phyloP scores from a whole-genome alignment of 2,113 vertebrate species.

The Silurus glanis region DNA sequence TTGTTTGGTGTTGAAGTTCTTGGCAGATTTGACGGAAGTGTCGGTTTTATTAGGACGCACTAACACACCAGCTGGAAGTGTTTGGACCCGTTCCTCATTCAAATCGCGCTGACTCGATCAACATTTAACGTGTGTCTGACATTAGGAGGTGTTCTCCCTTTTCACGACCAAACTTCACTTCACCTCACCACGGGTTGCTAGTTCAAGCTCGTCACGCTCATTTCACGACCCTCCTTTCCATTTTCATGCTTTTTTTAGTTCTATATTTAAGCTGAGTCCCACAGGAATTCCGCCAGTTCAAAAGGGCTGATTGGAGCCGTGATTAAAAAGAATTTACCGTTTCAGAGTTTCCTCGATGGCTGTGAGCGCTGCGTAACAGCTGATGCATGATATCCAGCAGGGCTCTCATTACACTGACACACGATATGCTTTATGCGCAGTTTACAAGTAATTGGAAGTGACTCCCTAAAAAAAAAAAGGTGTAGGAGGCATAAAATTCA shows the following conservation, averaged over 20 bases:
- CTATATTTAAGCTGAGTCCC: constrained; percentile 26
- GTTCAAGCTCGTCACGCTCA: constrained; percentile 70
- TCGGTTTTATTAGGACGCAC: constrained; percentile 65
- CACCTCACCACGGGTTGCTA: constrained; percentile 35
- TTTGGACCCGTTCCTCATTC: constrained; percentile 58
- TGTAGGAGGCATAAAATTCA: constrained; percentile 12
- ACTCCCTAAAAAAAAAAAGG: constrained; percentile 5
- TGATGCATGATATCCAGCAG: constrained; percentile 18
- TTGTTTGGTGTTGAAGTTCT: neutral
- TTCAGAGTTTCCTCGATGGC: constrained; percentile 9
- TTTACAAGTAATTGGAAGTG: constrained; percentile 10
- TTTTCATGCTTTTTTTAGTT: constrained; percentile 43
- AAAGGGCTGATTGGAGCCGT: constrained; percentile 41
- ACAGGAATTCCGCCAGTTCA: constrained; percentile 36
- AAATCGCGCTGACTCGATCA: constrained; percentile 43
- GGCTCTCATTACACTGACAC: neutral
- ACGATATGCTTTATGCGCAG: constrained; percentile 1
- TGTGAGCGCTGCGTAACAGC: constrained; percentile 6
- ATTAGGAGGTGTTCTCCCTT: constrained; percentile 59
- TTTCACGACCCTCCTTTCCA: constrained; percentile 68
- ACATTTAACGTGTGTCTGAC: constrained; percentile 62
- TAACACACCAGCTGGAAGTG: constrained; percentile 50
- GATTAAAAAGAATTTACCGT: constrained; percentile 43
- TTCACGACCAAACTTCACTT: constrained; percentile 53
- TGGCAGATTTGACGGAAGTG: constrained; percentile 57